Evolutionary conservation across 1,140 invertebrate species (phyloP).

Genomic region (Sinonovacula constricta): DNA sequence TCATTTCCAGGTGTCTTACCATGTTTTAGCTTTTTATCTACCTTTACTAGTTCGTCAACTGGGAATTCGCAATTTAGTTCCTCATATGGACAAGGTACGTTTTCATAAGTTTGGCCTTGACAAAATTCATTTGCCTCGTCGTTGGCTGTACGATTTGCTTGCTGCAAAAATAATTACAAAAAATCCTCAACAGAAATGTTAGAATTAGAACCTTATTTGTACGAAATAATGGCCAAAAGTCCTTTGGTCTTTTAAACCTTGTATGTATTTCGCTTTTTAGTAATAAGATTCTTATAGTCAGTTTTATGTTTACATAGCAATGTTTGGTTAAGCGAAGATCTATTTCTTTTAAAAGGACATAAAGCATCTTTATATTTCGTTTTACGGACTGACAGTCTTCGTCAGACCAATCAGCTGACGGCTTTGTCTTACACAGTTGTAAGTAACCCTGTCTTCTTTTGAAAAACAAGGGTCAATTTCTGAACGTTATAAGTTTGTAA

Average conservation of each 20-base stretch:
- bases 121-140: too few relatives aligned
- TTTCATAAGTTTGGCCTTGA: too few relatives aligned
- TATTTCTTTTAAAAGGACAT: background rate
- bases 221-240: too few relatives aligned
- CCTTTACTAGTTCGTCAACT: background rate
- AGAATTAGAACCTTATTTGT: background rate
- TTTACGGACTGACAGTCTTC: background rate
- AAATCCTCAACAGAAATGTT: background rate
- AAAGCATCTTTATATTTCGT: conserved; percentile 8
- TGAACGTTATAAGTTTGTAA: background rate
- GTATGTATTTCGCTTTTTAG: background rate
- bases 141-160: background rate
- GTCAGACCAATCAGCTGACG: background rate
- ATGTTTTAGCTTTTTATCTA: conserved; percentile 10
- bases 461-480: background rate
- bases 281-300: background rate
- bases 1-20: too few relatives aligned
- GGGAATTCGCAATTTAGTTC: background rate
- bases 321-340: background rate
- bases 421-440: background rate
- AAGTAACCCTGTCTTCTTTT: background rate
- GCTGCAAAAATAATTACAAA: background rate
- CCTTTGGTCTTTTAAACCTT: background rate
- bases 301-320: background rate
- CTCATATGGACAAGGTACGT: too few relatives aligned